Evolutionary conservation across 2,797 vertebrate genomes (phyloP).

Genomic region (Mormyrus proboscirostris): DNA sequence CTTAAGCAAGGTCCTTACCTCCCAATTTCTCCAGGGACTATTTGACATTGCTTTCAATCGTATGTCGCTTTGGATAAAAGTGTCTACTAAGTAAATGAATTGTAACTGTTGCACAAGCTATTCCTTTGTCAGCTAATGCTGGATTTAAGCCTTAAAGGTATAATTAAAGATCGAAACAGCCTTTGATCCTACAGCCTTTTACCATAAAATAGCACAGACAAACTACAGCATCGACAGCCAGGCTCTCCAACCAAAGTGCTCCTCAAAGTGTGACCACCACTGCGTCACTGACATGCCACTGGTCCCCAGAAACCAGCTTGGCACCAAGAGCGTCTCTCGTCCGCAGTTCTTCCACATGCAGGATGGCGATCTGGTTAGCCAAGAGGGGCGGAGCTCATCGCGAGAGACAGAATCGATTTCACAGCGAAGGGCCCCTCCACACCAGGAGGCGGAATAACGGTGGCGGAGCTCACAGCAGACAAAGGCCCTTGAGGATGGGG

Average conservation of each 20-base stretch:
- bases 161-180: background rate
- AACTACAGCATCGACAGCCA: background rate
- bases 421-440: constrained; percentile 28
- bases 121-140: constrained; percentile 10
- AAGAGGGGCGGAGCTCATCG: background rate
- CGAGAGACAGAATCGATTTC: constrained; percentile 35
- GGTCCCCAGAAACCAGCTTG: background rate
- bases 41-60: background rate
- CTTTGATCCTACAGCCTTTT: background rate
- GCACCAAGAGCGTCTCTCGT: background rate
- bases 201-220: background rate
- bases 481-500: constrained; percentile 18
- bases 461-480: constrained; percentile 1
- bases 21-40: background rate
- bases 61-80: background rate
- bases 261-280: background rate
- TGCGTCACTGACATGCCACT: background rate
- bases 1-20: background rate
- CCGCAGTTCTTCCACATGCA: constrained; percentile 5
- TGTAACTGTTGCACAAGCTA: background rate
- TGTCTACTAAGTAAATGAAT: background rate
- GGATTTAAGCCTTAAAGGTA: background rate
- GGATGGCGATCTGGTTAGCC: constrained; percentile 34
- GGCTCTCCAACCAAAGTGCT: background rate
- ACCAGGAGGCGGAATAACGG: background rate